These are phyloP conservation scores for Trachelipus rathkii DNA, from an alignment of 1,140 invertebrate genomes.

Conservation along the genomic window DNA sequence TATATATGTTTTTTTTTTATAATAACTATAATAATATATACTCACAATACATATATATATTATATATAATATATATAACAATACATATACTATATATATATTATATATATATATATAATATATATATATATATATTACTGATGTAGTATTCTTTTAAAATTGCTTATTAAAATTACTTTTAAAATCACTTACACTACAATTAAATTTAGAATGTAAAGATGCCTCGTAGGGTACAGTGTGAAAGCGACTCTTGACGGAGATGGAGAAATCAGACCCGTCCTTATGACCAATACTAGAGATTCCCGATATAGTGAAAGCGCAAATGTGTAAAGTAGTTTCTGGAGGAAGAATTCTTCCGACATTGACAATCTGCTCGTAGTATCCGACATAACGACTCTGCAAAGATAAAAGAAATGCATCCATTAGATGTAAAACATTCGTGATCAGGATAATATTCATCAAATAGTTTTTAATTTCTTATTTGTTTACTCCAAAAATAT, in stretches of 20 bases:
- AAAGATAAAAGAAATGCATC: no score
- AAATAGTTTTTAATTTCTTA: no score
- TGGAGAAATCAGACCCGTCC: conserved; percentile 54
- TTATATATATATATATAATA: no score
- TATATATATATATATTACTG: no score
- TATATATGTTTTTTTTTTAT: no score
- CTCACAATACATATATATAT: conserved; percentile 16
- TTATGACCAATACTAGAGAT: conserved; percentile 52
- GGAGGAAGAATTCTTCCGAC: conserved; percentile 52
- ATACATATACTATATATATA: no score
- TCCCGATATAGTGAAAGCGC: conserved; percentile 51
- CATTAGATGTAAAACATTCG: no score
- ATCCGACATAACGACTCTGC: conserved; percentile 58
- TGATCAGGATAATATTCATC: no score
- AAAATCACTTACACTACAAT: conserved; percentile 52
- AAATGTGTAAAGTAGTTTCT: conserved; percentile 50
- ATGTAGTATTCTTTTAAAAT: conserved; percentile 25
- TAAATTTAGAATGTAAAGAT: conserved; percentile 50
- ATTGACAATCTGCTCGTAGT: conserved; percentile 56
- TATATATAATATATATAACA: conserved; percentile 1
- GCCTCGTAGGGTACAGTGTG: conserved; percentile 51
- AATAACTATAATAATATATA: no score
- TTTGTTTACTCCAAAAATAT: no score
- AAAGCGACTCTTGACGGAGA: conserved; percentile 50
- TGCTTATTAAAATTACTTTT: not conserved